phyloP scores from a whole-genome alignment of 2,113 vertebrate genomes.

The Prietella phreatophila region DNA sequence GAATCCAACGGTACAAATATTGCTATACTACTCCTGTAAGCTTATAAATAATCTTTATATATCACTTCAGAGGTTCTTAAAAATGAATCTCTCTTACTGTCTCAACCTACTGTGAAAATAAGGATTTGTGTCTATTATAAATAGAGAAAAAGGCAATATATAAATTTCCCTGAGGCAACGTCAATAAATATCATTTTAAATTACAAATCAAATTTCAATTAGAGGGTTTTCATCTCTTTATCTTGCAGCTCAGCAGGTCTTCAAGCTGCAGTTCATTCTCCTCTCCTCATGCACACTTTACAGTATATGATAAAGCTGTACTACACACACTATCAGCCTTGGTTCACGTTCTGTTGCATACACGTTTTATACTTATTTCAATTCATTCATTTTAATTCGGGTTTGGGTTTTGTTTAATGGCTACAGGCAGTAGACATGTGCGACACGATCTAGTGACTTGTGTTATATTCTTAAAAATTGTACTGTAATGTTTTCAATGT shows the following conservation, averaged over 20 bases:
- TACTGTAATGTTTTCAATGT: background rate
- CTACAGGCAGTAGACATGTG: background rate
- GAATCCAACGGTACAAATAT: background rate
- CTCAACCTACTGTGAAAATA: background rate
- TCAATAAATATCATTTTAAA: constrained; percentile 13
- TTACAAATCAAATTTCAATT: constrained; percentile 18
- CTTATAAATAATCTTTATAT: background rate
- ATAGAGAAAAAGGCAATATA: background rate
- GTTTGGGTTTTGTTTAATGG: background rate
- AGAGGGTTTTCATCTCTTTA: constrained; percentile 9
- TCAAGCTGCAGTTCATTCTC: background rate
- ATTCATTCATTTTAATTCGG: background rate
- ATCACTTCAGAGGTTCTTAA: background rate
- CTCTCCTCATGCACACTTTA: background rate
- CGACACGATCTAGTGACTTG: background rate
- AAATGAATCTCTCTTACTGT: background rate
- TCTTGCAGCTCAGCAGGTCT: background rate
- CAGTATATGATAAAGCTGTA: background rate
- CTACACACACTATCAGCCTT: background rate
- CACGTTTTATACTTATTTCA: background rate
- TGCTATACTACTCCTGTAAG: background rate
- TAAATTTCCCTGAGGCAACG: background rate
- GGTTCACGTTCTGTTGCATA: background rate
- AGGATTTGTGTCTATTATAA: background rate
- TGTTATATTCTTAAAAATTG: no score